These are phyloP conservation scores for Heliconius erato DNA, from an alignment of 2,888 invertebrate species.

Conservation along the genomic window DNA sequence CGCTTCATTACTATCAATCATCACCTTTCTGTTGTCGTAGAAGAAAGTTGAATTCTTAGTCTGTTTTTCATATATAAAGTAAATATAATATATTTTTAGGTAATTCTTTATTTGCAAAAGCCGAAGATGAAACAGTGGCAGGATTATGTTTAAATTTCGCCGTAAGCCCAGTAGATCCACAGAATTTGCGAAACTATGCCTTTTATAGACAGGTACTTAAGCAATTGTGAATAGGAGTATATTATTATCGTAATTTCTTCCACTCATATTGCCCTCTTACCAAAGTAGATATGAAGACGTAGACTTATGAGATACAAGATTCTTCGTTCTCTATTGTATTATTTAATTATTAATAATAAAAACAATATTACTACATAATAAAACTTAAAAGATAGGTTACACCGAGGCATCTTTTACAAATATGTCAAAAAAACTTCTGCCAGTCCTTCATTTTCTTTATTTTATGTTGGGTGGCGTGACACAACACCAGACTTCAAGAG, in stretches of 20 bases:
- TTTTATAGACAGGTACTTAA: slow-evolving; percentile 73
- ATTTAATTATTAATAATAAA: no score
- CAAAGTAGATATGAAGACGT: no score
- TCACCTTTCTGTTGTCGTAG: background rate
- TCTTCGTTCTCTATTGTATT: no score
- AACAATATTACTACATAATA: no score
- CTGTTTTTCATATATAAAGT: background rate
- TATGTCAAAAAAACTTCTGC: background rate
- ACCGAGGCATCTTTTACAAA: background rate
- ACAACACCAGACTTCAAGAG: background rate
- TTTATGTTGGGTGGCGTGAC: background rate
- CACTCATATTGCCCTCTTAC: no score
- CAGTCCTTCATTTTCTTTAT: background rate
- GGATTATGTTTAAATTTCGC: slow-evolving; percentile 75
- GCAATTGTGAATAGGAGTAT: no score
- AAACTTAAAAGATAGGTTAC: no score
- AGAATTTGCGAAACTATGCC: slow-evolving; percentile 71
- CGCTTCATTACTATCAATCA: background rate
- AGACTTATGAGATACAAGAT: no score
- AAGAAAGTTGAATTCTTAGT: background rate
- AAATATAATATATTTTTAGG: slow-evolving; percentile 60
- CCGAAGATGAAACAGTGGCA: slow-evolving; percentile 65
- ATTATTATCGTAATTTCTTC: no score
- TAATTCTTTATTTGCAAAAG: slow-evolving; percentile 68
- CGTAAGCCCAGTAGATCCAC: slow-evolving; percentile 68